Evolutionary conservation across 1,140 invertebrate species (phyloP).

Genomic region (Drosophila sp.): DNA sequence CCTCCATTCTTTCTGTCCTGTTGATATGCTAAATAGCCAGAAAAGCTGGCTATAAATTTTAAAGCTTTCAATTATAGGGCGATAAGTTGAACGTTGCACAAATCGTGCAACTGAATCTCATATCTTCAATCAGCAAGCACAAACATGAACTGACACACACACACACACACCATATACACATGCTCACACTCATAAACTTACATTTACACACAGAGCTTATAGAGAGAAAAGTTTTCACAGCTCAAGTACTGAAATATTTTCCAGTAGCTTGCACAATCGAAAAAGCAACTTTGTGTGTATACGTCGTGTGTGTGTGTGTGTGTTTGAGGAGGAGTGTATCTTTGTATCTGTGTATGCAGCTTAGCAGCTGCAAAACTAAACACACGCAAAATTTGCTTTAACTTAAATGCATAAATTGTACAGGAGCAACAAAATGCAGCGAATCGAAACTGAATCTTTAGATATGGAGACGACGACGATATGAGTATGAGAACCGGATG

Average conservation of each 20-base stretch:
- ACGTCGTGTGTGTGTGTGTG: slow-evolving; percentile 3
- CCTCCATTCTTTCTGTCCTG: background rate
- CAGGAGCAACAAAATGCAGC: slow-evolving; percentile 49
- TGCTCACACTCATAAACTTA: slow-evolving; percentile 4
- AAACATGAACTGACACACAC: slow-evolving; percentile 16
- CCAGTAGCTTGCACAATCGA: slow-evolving; percentile 54
- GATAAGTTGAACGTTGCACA: slow-evolving; percentile 65
- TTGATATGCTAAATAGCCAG: slow-evolving; percentile 43
- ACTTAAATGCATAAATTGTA: slow-evolving; percentile 71
- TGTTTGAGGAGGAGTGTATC: slow-evolving; percentile 8
- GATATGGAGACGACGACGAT: slow-evolving; percentile 10
- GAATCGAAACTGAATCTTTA: slow-evolving; percentile 39
- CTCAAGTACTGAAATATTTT: slow-evolving; percentile 57
- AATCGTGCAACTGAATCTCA: slow-evolving; percentile 40
- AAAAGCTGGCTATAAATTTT: slow-evolving; percentile 73
- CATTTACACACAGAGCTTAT: slow-evolving; percentile 6
- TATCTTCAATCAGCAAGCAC: slow-evolving; percentile 28
- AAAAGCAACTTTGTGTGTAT: slow-evolving; percentile 21
- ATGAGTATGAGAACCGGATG: slow-evolving; percentile 36
- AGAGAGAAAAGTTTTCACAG: slow-evolving; percentile 41
- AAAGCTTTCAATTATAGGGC: slow-evolving; percentile 76
- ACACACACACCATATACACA: background rate
- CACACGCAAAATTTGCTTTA: slow-evolving; percentile 54
- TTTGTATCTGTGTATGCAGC: slow-evolving; percentile 29
- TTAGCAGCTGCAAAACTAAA: slow-evolving; percentile 55